These are phyloP conservation scores for Ahaetulla prasina DNA, from an alignment of 2,113 vertebrate genomes.

Conservation along the genomic window DNA sequence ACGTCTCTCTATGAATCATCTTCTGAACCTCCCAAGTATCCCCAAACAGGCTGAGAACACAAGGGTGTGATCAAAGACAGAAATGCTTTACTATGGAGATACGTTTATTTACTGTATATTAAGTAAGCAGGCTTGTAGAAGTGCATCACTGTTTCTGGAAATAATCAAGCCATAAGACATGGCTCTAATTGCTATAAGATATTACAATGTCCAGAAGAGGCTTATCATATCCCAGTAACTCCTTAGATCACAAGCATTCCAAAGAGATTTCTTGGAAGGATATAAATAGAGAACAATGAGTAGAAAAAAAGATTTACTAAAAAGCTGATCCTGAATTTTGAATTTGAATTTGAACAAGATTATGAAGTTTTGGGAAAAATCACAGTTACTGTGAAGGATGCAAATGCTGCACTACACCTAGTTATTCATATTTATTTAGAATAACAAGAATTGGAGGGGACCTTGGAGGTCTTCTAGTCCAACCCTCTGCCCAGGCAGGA, in stretches of 20 bases:
- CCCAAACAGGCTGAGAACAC: conserved; percentile 41
- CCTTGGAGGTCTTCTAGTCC: no score
- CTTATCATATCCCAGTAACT: not conserved
- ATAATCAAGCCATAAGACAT: not conserved
- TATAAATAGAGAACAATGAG: not conserved
- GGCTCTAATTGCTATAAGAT: not conserved
- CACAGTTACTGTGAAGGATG: not conserved
- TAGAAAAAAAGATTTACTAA: not conserved
- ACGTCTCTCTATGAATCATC: conserved; percentile 34
- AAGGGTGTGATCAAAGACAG: conserved; percentile 52
- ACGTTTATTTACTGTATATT: not conserved
- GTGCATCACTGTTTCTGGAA: not conserved
- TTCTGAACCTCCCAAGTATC: conserved; percentile 40
- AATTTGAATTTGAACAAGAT: not conserved
- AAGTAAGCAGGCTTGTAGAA: not conserved
- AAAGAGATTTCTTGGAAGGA: not conserved
- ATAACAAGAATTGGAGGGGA: no score
- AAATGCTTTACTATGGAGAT: conserved; percentile 16
- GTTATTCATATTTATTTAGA: not conserved
- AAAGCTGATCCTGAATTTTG: not conserved
- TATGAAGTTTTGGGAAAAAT: not conserved
- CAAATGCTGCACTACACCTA: not conserved
- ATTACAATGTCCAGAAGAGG: not conserved
- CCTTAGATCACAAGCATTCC: not conserved
- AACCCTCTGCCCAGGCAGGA: no score